Percentiles rank a stretch among this genome's conserved stretches.
These are phyloP conservation scores for Paramormyrops hopkinsi DNA, from an alignment of 2,797 vertebrate species.

Conservation along the genomic window DNA sequence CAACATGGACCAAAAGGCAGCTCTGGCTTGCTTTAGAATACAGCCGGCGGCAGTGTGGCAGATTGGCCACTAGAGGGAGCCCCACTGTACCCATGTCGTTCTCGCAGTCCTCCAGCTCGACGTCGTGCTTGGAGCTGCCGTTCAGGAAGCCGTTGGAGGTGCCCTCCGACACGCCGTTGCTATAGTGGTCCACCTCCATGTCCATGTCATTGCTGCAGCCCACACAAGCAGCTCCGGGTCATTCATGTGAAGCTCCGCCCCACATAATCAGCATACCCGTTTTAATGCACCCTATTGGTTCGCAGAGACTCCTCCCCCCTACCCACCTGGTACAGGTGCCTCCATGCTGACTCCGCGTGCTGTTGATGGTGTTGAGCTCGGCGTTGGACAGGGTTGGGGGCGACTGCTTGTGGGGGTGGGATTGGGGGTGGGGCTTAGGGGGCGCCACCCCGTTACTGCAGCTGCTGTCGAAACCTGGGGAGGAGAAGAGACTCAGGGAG, in stretches of 20 bases:
- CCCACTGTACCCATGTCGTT: conserved; percentile 85
- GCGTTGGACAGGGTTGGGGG: conserved; percentile 68
- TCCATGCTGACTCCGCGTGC: conserved; percentile 77
- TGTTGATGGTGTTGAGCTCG: conserved; percentile 84
- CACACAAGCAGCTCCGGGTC: not conserved
- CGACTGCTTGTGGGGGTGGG: conserved; percentile 86
- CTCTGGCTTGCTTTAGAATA: not conserved
- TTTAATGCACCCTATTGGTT: not conserved
- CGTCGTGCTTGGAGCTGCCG: conserved; percentile 86
- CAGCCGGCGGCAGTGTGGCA: not conserved
- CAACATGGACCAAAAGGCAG: not conserved
- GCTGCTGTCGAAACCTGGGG: conserved; percentile 84
- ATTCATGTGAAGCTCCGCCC: not conserved
- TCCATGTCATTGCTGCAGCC: conserved; percentile 79
- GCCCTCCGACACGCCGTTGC: conserved; percentile 88
- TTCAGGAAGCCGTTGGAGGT: conserved; percentile 98
- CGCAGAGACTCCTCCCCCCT: not conserved
- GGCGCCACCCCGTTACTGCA: conserved; percentile 95
- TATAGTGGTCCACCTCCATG: conserved; percentile 97
- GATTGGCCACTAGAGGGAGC: not conserved
- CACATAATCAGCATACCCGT: not conserved
- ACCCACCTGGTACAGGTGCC: conserved; percentile 74
- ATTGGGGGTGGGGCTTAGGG: conserved; percentile 77
- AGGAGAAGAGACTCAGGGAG: conserved; percentile 12
- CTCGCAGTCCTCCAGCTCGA: conserved; percentile 89